Evolutionary conservation across 2,888 invertebrate species (phyloP).

Genomic region (Teinopalpus imperialis): DNA sequence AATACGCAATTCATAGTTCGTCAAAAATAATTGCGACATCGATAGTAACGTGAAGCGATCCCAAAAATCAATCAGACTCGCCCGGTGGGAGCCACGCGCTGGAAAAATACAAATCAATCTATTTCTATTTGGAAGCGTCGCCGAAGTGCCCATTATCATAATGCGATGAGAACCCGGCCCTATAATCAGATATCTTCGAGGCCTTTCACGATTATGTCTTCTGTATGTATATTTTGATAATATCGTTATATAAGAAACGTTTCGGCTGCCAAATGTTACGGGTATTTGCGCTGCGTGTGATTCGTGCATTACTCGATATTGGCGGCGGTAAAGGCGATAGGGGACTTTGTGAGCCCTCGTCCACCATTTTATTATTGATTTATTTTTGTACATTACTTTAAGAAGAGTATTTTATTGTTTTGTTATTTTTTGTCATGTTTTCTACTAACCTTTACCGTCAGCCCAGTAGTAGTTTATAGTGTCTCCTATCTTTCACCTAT

Average conservation of each 20-base stretch:
- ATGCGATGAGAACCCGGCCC: slow-evolving; percentile 68
- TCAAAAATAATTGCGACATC: background rate
- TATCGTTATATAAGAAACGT: slow-evolving; percentile 49
- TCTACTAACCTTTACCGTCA: no score
- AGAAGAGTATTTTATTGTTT: no score
- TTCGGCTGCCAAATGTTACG: slow-evolving; percentile 50
- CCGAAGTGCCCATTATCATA: slow-evolving; percentile 68
- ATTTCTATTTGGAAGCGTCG: slow-evolving; percentile 66
- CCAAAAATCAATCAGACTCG: slow-evolving; percentile 55
- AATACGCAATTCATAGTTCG: background rate
- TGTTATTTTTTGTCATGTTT: no score
- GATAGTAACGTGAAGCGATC: background rate
- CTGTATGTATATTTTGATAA: slow-evolving; percentile 64
- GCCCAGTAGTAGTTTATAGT: no score
- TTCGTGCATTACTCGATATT: slow-evolving; percentile 31
- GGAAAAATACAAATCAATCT: slow-evolving; percentile 70
- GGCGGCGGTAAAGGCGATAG: slow-evolving; percentile 23
- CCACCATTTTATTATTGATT: no score
- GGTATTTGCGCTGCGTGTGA: slow-evolving; percentile 38
- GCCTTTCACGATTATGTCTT: slow-evolving; percentile 56
- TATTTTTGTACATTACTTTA: no score
- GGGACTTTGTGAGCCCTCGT: no score
- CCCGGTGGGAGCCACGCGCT: slow-evolving; percentile 29
- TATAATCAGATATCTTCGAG: slow-evolving; percentile 67
- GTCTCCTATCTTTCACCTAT: no score